Evolutionary conservation across 2,888 invertebrate genomes (phyloP).

Genomic region (Laspeyria flexula): DNA sequence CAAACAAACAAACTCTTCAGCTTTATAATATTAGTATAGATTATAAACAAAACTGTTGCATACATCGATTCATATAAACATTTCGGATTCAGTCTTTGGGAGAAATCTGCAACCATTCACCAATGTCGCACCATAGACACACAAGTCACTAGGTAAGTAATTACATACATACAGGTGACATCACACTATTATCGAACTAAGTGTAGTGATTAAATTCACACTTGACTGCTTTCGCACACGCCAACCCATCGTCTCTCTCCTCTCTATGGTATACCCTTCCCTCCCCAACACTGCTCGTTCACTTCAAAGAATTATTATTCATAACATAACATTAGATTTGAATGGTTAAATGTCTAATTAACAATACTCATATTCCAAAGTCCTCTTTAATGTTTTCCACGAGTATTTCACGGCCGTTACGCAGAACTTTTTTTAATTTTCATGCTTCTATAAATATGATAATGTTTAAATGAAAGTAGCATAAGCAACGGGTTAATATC

Average conservation of each 20-base stretch:
- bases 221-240: slow-evolving; percentile 44
- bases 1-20: too few relatives aligned
- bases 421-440: slow-evolving; percentile 20
- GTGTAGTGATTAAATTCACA: slow-evolving; percentile 56
- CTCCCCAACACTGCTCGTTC: slow-evolving; percentile 31
- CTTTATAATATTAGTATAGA: too few relatives aligned
- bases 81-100: too few relatives aligned
- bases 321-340: slow-evolving; percentile 47
- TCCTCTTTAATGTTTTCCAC: slow-evolving; percentile 22
- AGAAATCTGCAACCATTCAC: too few relatives aligned
- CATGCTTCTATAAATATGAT: slow-evolving; percentile 16
- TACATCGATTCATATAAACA: too few relatives aligned
- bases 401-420: slow-evolving; percentile 22
- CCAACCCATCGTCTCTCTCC: slow-evolving; percentile 3
- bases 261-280: background rate
- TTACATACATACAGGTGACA: slow-evolving; percentile 59
- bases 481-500: slow-evolving; percentile 9
- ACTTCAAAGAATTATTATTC: slow-evolving; percentile 52
- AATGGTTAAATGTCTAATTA: slow-evolving; percentile 44
- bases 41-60: too few relatives aligned
- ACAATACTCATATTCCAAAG: slow-evolving; percentile 28
- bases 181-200: slow-evolving; percentile 51
- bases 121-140: slow-evolving; percentile 38
- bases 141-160: slow-evolving; percentile 10
- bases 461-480: slow-evolving; percentile 11